Evolutionary conservation across 2,888 invertebrate species (phyloP).

Genomic region (Aporophyla nigra): DNA sequence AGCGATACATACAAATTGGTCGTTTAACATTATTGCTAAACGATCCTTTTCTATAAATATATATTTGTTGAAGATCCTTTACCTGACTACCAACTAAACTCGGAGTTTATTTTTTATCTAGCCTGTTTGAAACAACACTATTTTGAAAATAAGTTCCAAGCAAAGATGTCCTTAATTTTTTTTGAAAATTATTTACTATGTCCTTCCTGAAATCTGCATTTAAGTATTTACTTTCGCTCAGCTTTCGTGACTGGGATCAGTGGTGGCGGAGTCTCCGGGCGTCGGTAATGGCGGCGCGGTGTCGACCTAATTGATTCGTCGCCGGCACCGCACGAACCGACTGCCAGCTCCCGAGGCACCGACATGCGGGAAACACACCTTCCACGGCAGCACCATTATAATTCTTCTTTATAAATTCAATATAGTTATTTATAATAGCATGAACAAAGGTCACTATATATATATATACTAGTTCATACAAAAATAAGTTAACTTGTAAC

Average conservation of each 20-base stretch:
- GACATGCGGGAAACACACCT: constrained; percentile 30
- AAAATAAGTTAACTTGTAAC: not conserved
- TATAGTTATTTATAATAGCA: not conserved
- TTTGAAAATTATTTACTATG: too few relatives aligned
- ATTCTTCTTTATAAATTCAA: constrained; percentile 12
- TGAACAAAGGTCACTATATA: not conserved
- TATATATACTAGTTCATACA: not conserved
- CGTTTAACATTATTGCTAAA: not conserved
- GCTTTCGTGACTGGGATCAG: constrained; percentile 33
- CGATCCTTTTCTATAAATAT: not conserved
- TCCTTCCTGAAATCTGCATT: not conserved
- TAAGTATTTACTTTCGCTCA: constrained; percentile 33
- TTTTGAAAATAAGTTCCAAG: not conserved
- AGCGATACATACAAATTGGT: not conserved
- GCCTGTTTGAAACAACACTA: too few relatives aligned
- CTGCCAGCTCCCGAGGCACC: constrained; percentile 27
- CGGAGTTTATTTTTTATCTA: not conserved
- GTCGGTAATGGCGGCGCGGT: constrained; percentile 69
- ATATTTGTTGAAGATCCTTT: not conserved
- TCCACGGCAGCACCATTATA: constrained; percentile 21
- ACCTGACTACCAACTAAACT: not conserved
- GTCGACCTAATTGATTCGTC: constrained; percentile 78
- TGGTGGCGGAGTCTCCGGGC: constrained; percentile 58
- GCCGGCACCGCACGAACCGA: constrained; percentile 25
- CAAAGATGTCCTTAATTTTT: too few relatives aligned